Evolutionary conservation across 2,113 vertebrate species (phyloP), one percentile per base, ranked within the genome.

Genomic region (Urocynchramus pylzowi): DNA sequence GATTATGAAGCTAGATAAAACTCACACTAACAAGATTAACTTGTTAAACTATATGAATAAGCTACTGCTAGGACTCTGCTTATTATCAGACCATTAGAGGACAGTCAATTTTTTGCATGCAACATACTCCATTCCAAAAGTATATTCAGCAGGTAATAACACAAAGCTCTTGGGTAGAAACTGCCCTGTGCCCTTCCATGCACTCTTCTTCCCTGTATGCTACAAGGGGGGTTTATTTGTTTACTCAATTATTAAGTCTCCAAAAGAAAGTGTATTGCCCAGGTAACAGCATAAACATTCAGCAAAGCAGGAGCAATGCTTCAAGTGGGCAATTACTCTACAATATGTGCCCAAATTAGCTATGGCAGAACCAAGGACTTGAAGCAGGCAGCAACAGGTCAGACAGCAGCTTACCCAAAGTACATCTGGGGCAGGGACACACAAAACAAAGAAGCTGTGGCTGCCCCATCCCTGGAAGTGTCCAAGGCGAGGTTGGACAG

Each of bases 311-410:
- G 13, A 89, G 27, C 60, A 52, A 41, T 4, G 19, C 15, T 84
- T 42, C 64, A 31, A 23, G 60, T 0, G 45, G 24, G 41, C 16
- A 69, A 17, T 37, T n/a, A 18, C 39, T 16, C 11, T 8, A 12
- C 35, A 53, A 0, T 6, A 27, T 1, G 9, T 47, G 52, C 22
- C 64, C 0, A 0, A 52, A 60, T 47, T 15, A 26, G 56, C 49
- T 27, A 12, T 1, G 21, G 80, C 47, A 91, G 16, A 77, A 31
- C 11, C 23, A 10, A 69, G 74, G 28, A 16, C 17, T 17, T 47
- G 39, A 31, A 68, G 42, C 19, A 70, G 44, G 31, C 49, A 78
- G 69, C 35, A 35, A 16, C 2, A 9, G 54, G 39, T 39, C 47
- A 71, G 45, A 30, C 2, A 54, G 24, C 18, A 57, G 37, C 1